phyloP scores from a whole-genome alignment of 2,888 invertebrate species.

The Dasysyrphus albostriatus region DNA sequence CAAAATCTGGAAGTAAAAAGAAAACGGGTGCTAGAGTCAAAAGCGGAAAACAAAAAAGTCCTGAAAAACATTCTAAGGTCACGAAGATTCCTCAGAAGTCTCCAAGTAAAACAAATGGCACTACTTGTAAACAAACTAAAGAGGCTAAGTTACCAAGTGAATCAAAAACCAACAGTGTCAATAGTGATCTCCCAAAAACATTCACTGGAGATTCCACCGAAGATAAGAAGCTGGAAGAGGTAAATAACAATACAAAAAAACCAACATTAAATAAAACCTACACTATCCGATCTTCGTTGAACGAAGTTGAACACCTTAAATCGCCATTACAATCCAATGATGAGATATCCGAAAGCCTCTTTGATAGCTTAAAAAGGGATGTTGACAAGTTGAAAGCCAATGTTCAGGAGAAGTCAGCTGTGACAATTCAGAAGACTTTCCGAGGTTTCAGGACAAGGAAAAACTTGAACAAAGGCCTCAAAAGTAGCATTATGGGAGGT shows the following conservation, averaged over 20 bases:
- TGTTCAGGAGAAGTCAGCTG: slow-evolving; percentile 45
- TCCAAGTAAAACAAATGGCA: neutral
- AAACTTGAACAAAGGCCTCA: neutral
- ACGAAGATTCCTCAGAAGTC: slow-evolving; percentile 22
- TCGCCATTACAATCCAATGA: neutral
- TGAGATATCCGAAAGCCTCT: neutral
- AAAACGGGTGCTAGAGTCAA: neutral
- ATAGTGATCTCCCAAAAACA: neutral
- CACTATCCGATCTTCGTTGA: slow-evolving; percentile 12
- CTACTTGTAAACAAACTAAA: neutral
- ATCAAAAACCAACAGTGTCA: neutral
- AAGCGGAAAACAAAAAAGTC: slow-evolving; percentile 5
- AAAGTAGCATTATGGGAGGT: neutral
- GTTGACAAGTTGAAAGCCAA: slow-evolving; percentile 1
- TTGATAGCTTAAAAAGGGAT: slow-evolving; percentile 16
- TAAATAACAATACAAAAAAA: too few relatives aligned
- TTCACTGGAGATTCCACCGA: neutral
- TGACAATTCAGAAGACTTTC: slow-evolving; percentile 65
- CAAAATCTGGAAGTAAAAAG: slow-evolving; percentile 30
- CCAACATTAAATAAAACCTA: slow-evolving; percentile 10
- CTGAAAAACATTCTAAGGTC: neutral
- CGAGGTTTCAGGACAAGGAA: slow-evolving; percentile 67
- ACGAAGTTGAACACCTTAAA: neutral
- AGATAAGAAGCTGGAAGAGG: neutral
- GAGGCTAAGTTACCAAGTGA: neutral